A percentile compares a stretch with the other conserved stretches of the same genome.
Conservation (phyloP, 2,113 vertebrate genomes). For the Hiodon tergisus region DNA sequence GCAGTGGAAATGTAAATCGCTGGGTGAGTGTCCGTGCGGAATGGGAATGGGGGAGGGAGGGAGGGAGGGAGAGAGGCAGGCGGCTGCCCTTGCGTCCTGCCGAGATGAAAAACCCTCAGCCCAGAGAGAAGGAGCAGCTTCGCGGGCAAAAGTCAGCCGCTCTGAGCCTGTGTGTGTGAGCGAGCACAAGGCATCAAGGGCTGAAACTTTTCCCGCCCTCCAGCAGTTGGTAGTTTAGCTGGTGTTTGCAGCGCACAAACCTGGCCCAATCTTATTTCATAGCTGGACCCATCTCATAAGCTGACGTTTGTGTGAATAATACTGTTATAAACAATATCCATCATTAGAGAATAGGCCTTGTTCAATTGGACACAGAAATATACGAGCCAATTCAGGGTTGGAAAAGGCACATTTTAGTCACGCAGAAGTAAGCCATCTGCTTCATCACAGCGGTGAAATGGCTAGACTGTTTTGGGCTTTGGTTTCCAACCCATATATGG, state of each 20-base stretch:
- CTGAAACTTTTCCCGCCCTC: slow-evolving; percentile 47
- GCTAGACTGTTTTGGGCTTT: no score
- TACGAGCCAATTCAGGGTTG: no score
- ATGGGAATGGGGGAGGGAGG: neutral
- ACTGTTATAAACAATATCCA: no score
- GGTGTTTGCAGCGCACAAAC: neutral
- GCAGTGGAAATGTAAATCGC: slow-evolving; percentile 56
- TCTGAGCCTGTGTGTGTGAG: slow-evolving; percentile 44
- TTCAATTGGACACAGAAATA: no score
- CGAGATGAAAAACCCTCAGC: slow-evolving; percentile 62
- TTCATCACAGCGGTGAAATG: no score
- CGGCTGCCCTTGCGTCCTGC: slow-evolving; percentile 61
- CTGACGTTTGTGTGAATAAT: no score
- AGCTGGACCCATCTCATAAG: neutral
- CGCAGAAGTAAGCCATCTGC: no score
- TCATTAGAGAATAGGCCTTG: no score
- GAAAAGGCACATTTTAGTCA: no score
- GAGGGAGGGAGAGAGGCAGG: slow-evolving; percentile 41
- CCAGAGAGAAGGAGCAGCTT: slow-evolving; percentile 52
- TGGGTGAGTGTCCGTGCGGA: neutral
- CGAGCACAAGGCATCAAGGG: slow-evolving; percentile 30
- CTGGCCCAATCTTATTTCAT: neutral
- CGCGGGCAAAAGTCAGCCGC: slow-evolving; percentile 65
- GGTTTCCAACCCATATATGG: no score
- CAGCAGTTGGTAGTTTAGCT: slow-evolving; percentile 30